A percentile compares a stretch with the other conserved stretches of the same genome.
Conservation (phyloP, 2,797 vertebrate species). For the Sus cebifrons region DNA sequence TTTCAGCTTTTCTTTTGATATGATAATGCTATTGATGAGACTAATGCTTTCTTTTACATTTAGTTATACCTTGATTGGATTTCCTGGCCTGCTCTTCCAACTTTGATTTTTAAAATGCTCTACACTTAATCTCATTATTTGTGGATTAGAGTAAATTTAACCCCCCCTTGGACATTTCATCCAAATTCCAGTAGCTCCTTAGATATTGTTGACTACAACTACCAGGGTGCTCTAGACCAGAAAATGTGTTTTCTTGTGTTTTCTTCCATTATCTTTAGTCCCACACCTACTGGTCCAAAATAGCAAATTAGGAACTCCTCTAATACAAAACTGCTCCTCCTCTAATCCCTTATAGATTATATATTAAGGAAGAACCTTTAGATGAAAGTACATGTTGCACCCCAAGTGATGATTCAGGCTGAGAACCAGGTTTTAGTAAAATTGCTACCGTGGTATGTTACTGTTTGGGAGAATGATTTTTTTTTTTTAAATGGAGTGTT, state of each 20-base stretch:
- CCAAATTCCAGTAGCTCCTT: conserved; percentile 56
- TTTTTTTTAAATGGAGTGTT: neutral
- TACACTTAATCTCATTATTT: conserved; percentile 70
- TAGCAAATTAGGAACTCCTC: neutral
- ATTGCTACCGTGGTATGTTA: neutral
- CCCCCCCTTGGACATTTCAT: conserved; percentile 16
- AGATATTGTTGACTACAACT: neutral
- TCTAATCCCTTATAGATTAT: neutral
- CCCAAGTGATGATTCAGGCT: neutral
- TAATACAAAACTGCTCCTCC: neutral
- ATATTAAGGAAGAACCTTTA: conserved; percentile 5
- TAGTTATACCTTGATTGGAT: conserved; percentile 75
- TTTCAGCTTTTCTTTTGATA: conserved; percentile 74
- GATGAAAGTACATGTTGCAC: neutral
- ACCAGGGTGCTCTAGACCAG: neutral
- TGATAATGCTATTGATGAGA: conserved; percentile 80
- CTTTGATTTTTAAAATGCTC: conserved; percentile 73
- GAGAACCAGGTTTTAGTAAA: neutral
- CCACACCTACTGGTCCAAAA: neutral
- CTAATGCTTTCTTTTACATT: conserved; percentile 69
- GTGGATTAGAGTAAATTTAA: conserved; percentile 72
- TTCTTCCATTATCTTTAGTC: neutral
- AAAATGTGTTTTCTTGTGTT: neutral
- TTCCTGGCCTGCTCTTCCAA: conserved; percentile 46
- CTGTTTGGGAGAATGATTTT: neutral